Evolutionary conservation across 2,888 invertebrate genomes (phyloP), one percentile per base, ranked within the genome.

Genomic region (Chrysina gloriosa): DNA sequence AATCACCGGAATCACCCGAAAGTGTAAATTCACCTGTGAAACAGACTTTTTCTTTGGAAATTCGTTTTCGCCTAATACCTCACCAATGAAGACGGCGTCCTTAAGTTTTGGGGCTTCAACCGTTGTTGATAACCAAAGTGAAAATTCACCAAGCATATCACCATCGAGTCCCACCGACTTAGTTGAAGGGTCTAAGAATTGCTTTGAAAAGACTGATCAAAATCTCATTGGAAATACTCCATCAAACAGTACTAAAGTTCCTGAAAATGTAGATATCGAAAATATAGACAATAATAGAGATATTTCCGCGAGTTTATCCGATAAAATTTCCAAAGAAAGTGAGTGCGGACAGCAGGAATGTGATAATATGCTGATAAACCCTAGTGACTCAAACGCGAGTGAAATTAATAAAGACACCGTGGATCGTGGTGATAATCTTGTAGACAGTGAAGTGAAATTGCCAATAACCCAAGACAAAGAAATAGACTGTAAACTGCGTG

Each of bases 291-390:
- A 65, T 56, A 65, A 56, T 31, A 42, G 19, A 16, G 19, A 65
- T 7, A 19, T 23, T 52, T 16, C 16, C 14, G 27, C 27, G 34
- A 31, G 25, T 25, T 25, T 36, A 16, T 31, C 25, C 7, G 19
- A 65, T 6, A 75, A 76, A 63, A 42, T 71, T 25, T 75, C 75
- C 68, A 23, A 42, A 25, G 58, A 42, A 42, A 25, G 58, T 42
- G 58, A 39, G 42, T 75, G 75, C 23, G 21, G 42, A 31, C 42
- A 52, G 21, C 23, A n/a, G n/a, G n/a, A 45, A 29, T 25, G 31
- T 48, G 36, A 47, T 63, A 45, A 31, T 36, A 61, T 42, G 2
- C 1, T 36, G 11, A 63, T 7, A 21, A 34, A 23, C 11, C 47
- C 16, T 47, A 48, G 31, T 16, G 52, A 31, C 23, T 29, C 25